These are phyloP conservation scores for Galeopsomyia nigrocyanea DNA, from an alignment of 2,888 invertebrate genomes.

Conservation along the genomic window DNA sequence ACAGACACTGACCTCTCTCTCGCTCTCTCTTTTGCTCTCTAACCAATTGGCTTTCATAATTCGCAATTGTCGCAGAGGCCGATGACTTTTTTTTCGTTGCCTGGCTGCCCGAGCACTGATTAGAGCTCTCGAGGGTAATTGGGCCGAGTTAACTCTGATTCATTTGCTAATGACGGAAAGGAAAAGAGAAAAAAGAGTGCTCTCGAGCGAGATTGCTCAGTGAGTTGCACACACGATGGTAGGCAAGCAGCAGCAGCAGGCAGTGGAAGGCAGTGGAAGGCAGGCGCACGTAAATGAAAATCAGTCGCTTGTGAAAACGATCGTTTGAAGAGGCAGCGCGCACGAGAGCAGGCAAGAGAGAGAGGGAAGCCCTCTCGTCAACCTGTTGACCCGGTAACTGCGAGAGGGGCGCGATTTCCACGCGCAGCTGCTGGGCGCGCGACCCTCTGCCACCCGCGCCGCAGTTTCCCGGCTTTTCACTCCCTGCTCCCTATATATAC, in stretches of 20 bases:
- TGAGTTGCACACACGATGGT: no score
- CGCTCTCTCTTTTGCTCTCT: neutral
- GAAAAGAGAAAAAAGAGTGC: no score
- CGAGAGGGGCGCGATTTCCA: slow-evolving; percentile 27
- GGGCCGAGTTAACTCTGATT: no score
- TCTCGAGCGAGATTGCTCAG: no score
- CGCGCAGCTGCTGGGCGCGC: slow-evolving; percentile 29
- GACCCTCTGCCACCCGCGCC: slow-evolving; percentile 34
- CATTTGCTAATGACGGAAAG: no score
- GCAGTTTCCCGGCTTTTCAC: slow-evolving; percentile 41
- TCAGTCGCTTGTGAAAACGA: slow-evolving; percentile 43
- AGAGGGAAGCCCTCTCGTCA: slow-evolving; percentile 27
- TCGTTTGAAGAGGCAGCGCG: slow-evolving; percentile 29
- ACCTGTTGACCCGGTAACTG: slow-evolving; percentile 47
- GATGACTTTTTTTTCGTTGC: slow-evolving; percentile 7
- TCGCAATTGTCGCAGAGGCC: slow-evolving; percentile 29
- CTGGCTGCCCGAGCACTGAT: no score
- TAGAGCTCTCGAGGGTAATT: no score
- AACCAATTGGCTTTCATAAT: slow-evolving; percentile 36
- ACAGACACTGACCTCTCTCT: slow-evolving; percentile 55
- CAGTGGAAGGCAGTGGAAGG: no score
- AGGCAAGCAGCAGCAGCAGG: no score
- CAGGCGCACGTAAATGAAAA: slow-evolving; percentile 29
- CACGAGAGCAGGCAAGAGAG: slow-evolving; percentile 5
- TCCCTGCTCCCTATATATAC: slow-evolving; percentile 12